Evolutionary conservation across 2,113 vertebrate species (phyloP).

Genomic region (Chloropsis hardwickii): DNA sequence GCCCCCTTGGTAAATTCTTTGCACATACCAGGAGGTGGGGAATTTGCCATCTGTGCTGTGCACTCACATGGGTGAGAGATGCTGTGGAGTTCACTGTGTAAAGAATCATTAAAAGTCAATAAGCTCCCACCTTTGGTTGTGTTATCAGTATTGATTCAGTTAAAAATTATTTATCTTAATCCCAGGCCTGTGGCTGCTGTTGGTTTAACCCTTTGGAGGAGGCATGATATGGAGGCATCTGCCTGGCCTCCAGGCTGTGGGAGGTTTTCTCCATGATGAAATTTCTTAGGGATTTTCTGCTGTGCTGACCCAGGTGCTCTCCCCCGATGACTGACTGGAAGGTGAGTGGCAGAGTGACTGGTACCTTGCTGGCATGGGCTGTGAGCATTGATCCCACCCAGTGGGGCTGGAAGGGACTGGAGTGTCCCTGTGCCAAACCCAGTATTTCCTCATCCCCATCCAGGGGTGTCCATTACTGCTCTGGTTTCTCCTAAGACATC

Average conservation of each 20-base stretch:
- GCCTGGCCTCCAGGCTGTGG: background rate
- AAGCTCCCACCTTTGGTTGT: background rate
- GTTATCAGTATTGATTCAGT: background rate
- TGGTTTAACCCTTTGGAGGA: background rate
- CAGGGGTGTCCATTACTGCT: background rate
- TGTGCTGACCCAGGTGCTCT: background rate
- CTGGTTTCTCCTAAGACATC: background rate
- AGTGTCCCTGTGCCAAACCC: fast-evolving
- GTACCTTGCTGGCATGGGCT: background rate
- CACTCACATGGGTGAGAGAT: background rate
- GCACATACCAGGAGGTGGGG: background rate
- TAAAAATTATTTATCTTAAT: background rate
- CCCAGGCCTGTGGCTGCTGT: background rate
- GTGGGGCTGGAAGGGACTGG: background rate
- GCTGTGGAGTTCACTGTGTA: background rate
- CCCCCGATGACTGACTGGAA: fast-evolving
- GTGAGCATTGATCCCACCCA: too few species aligned
- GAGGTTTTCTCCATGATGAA: background rate
- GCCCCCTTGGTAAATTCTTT: too few species aligned
- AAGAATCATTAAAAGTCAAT: background rate
- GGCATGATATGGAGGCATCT: fast-evolving
- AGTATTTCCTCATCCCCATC: fast-evolving
- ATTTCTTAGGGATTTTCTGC: background rate
- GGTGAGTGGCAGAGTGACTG: fast-evolving
- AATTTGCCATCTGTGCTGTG: fast-evolving